These are phyloP conservation scores for Dicyrtoma fusca DNA, from an alignment of 2,888 invertebrate genomes.

Conservation along the genomic window DNA sequence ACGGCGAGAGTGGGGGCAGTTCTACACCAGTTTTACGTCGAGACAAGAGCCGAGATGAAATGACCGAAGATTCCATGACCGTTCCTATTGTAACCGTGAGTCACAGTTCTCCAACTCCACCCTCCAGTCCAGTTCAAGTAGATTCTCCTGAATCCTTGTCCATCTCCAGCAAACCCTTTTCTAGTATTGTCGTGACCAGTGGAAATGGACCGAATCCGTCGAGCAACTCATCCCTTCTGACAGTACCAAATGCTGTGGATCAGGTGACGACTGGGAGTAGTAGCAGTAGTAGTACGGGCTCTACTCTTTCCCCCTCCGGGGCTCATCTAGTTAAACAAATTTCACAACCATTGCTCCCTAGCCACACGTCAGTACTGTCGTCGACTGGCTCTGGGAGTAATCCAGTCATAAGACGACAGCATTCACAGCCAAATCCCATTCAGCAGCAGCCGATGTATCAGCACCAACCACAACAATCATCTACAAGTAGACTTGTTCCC, in stretches of 20 bases:
- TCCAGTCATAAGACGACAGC: slow-evolving; percentile 52
- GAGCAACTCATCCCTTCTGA: slow-evolving; percentile 7
- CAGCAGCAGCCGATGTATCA: background rate
- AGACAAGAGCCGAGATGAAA: background rate
- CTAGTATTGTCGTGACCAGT: background rate
- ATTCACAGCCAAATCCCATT: slow-evolving; percentile 49
- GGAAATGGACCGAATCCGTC: slow-evolving; percentile 8
- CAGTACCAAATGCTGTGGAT: slow-evolving; percentile 23
- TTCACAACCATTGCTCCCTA: slow-evolving; percentile 50
- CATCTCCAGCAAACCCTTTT: background rate
- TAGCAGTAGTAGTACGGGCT: background rate
- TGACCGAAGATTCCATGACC: slow-evolving; percentile 26
- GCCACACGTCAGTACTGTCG: slow-evolving; percentile 40
- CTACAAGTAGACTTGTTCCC: slow-evolving; percentile 30
- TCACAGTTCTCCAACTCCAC: slow-evolving; percentile 55
- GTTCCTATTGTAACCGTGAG: slow-evolving; percentile 56
- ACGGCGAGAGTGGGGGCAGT: background rate
- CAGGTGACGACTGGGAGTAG: background rate
- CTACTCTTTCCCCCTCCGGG: slow-evolving; percentile 23
- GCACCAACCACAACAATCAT: slow-evolving; percentile 25
- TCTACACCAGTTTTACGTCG: too few species aligned
- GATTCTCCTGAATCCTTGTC: slow-evolving; percentile 5
- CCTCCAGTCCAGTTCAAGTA: slow-evolving; percentile 39
- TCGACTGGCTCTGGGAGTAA: slow-evolving; percentile 28
- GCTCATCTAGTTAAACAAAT: slow-evolving; percentile 55